Evolutionary conservation across 92 coral and sea anemone genomes (phyloP).

Genomic region (Epizoanthus ramosus): DNA sequence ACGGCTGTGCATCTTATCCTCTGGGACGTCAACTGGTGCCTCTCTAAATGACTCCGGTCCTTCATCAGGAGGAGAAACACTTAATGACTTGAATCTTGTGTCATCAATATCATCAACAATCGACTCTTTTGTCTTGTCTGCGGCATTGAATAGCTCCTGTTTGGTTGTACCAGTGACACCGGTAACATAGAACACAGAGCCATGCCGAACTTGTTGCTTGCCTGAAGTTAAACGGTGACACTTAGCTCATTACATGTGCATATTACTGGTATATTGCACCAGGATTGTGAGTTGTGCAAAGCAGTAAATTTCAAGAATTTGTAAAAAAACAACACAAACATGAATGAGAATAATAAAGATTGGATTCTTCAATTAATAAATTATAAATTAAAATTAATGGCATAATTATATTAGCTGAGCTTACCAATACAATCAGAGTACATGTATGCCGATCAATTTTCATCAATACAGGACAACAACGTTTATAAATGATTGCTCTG

Average conservation of each 20-base stretch:
- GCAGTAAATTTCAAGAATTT: background rate
- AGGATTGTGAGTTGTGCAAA: too few relatives aligned
- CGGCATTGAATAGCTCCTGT: constrained; percentile 82
- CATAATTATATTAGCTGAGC: too few relatives aligned
- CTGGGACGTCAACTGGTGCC: constrained; percentile 82
- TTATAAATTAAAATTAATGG: too few relatives aligned
- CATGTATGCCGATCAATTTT: too few relatives aligned
- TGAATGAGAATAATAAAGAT: too few relatives aligned
- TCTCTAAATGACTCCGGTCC: constrained; percentile 75
- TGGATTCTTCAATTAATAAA: too few relatives aligned
- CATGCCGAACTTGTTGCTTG: constrained; percentile 49
- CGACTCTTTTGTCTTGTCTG: constrained; percentile 83
- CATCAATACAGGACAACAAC: too few relatives aligned
- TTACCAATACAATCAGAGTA: too few relatives aligned
- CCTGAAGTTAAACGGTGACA: constrained; percentile 8
- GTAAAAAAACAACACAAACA: background rate
- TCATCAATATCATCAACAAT: constrained; percentile 75
- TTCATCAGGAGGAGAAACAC: constrained; percentile 71
- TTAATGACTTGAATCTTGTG: constrained; percentile 54
- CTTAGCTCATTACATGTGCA: background rate
- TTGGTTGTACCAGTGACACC: constrained; percentile 83
- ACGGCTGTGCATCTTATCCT: background rate
- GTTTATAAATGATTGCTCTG: too few relatives aligned
- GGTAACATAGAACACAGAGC: constrained; percentile 82
- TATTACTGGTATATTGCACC: too few relatives aligned